Conservation (phyloP, 1,140 invertebrate species). For the Holcopasites calliopsidis region DNA sequence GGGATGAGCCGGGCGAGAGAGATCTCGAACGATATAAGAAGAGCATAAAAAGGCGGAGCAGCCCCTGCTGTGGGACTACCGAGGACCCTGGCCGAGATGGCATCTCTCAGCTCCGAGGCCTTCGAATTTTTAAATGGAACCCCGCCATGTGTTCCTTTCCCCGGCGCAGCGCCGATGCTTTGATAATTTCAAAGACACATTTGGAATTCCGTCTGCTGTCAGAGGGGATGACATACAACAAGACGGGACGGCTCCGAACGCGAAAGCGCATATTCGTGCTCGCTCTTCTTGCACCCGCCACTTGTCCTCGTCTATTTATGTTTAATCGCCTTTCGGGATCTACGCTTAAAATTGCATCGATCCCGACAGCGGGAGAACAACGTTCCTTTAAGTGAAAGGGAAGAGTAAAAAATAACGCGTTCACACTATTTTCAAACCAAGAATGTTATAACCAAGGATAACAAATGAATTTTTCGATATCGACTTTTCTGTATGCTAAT, state of each 20-base stretch:
- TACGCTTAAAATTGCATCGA: too few species aligned
- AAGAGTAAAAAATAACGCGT: too few species aligned
- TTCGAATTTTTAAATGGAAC: conserved; percentile 49
- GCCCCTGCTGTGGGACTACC: conserved; percentile 37
- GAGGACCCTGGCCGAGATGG: conserved; percentile 42
- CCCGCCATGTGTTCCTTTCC: conserved; percentile 31
- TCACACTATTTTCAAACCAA: too few species aligned
- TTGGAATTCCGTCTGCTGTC: conserved; percentile 51
- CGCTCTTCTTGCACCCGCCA: background rate
- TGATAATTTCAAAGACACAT: conserved; percentile 49
- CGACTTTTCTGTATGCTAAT: too few species aligned
- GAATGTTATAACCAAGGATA: too few species aligned
- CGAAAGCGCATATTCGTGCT: conserved; percentile 1
- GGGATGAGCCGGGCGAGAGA: conserved; percentile 42
- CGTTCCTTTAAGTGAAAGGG: too few species aligned
- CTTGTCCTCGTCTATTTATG: conserved; percentile 25
- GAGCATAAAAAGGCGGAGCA: conserved; percentile 45
- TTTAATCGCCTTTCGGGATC: background rate
- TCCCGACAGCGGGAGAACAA: too few species aligned
- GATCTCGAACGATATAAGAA: background rate
- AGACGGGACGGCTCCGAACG: conserved; percentile 30
- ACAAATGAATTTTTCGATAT: too few species aligned
- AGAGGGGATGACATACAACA: conserved; percentile 43
- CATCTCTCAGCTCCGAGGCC: conserved; percentile 31
- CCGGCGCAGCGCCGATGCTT: conserved; percentile 48